Evolutionary conservation across 2,888 invertebrate genomes (phyloP), one percentile per base, ranked within the genome.

Genomic region (Erebia epiphron): DNA sequence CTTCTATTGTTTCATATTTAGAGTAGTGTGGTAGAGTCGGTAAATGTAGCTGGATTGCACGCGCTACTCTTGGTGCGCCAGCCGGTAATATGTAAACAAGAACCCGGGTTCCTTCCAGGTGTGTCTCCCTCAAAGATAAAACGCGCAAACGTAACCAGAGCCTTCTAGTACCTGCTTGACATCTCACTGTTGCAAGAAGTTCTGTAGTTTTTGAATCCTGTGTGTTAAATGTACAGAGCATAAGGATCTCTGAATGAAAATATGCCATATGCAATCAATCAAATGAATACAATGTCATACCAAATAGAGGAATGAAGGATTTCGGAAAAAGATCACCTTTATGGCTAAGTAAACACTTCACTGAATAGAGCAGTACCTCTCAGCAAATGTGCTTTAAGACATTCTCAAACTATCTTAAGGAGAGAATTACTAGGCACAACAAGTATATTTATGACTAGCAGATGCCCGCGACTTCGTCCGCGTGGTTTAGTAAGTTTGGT

Each of bases 101-200:
- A 1, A 91, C 88, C 18, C 80, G 80, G 26, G 83, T 84, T 49
- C 86, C 83, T 72, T 86, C 89, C 43, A 66, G 65, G 63, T 58
- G 67, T 35, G 49, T 60, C 0, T 58, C 73, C 7, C 73, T 71
- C 97, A 96, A 67, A 97, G 50, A 56, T n/a, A 61, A 18, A 8
- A 69, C 70, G n/a, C 79, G 95, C 77, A 99, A 95, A 86, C 97
- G 96, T 75, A 99, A 94, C 93, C 98, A 98, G 72, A 99, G 92
- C 61, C 98, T 94, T 76, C 97, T 98, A 0, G 98, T 98, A 79
- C 98, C 98, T 56, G 98, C 96, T 93, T 99, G 98, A 85, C 99
- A 99, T 73, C 98, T 95, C 82, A 98, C 98, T 1, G 98, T 98
- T 11, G 97, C 98, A 75, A 98, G 78, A 35, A 90, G 79, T 73